Evolutionary conservation across 2,113 vertebrate genomes (phyloP), one percentile per base, ranked within the genome.

Genomic region (Dendrocopos noguchii): DNA sequence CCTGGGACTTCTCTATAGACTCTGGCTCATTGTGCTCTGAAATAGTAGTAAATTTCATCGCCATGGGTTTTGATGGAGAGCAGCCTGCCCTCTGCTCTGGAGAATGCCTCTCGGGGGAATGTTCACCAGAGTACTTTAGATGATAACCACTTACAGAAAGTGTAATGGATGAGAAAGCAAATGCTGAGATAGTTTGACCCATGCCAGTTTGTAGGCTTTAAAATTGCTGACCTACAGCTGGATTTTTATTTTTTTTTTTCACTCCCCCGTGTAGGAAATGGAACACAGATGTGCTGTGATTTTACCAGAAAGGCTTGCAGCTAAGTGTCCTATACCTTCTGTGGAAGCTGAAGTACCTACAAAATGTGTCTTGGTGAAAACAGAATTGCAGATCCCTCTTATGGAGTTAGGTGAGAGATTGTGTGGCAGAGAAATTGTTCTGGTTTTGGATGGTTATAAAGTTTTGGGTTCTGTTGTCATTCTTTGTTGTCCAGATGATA

Each of bases 81-180:
- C 75, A 68, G 84, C 66, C 78, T 92, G 89, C 80, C 87, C 78
- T 94, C 89, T 95, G 84, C 81, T 87, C 84, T 1, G 0, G 28
- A 88, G 65, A 89, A 91, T 68, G 87, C n/a, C 67, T 92, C 94
- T 87, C 63, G 0, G 25, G 87, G 93, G 89, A 93, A 44, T 28
- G 59, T n/a, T 92, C 74, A 9, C 74, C 0, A 0, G 19, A 39
- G 81, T 61, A 61, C 74, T 89, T 91, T 21, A 70, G 84, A 76
- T 76, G 81, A 87, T 73, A 92, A 89, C 90, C 63, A 63, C 90
- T 92, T 92, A 46, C 53, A 94, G 81, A 85, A 76, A 87, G 60
- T 4, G 5, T 82, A 92, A 92, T 82, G 75, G 81, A 94, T 84
- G 64, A 80, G 71, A 89, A 76, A 94, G 64, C 64, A 80, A 95